Percentiles rank a stretch among this genome's conserved stretches.
Evolutionary conservation across 2,888 invertebrate genomes (phyloP).

Genomic region (Pheosia tremula): DNA sequence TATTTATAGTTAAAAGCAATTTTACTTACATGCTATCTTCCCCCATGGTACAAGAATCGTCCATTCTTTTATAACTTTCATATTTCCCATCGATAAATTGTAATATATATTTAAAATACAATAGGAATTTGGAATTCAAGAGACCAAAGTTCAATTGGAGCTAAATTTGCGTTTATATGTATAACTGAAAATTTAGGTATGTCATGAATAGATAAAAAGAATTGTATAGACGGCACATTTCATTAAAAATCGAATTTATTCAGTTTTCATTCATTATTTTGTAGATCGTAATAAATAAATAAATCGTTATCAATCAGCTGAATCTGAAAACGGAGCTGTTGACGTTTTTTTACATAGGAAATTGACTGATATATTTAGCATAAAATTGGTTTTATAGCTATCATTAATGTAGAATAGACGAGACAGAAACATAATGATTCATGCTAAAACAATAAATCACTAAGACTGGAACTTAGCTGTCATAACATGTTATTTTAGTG

Average conservation of each 20-base stretch:
- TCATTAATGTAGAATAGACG: neutral
- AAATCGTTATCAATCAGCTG: neutral
- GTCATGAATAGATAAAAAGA: neutral
- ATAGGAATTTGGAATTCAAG: neutral
- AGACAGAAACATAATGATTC: neutral
- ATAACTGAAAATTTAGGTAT: neutral
- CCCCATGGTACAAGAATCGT: conserved; percentile 84
- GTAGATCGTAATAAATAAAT: no score
- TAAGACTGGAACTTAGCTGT: neutral
- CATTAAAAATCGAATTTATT: neutral
- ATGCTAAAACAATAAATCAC: neutral
- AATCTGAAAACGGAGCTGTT: neutral
- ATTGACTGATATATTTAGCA: neutral
- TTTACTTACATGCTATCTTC: conserved; percentile 75
- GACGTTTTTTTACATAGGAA: neutral
- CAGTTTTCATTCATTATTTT: neutral
- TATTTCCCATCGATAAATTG: conserved; percentile 12
- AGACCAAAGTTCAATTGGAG: conserved; percentile 8
- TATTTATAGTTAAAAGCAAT: neutral
- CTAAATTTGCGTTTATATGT: neutral
- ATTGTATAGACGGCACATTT: neutral
- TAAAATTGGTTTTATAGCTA: neutral
- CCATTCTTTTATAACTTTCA: conserved; percentile 47
- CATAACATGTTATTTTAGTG: neutral
- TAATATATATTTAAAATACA: neutral